These are phyloP conservation scores for Cinclus cinclus DNA, from an alignment of 2,113 vertebrate genomes.

Conservation along the genomic window DNA sequence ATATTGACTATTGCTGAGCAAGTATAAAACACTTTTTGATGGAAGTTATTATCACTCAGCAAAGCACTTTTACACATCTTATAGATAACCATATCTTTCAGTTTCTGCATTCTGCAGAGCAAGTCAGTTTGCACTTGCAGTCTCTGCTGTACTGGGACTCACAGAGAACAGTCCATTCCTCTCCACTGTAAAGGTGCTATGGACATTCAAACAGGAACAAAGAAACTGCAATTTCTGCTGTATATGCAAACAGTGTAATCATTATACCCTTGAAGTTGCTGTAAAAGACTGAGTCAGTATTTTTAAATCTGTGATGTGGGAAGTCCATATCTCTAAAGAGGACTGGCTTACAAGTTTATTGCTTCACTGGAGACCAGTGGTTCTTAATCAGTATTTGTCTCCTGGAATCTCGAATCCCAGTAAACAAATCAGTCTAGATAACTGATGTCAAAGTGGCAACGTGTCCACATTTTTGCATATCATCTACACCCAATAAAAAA, in stretches of 20 bases:
- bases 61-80: background rate
- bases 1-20: background rate
- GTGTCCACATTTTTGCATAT: background rate
- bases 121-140: background rate
- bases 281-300: conserved; percentile 40
- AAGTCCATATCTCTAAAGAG: conserved; percentile 14
- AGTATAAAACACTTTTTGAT: background rate
- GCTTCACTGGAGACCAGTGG: conserved; percentile 10
- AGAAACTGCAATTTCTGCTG: conserved; percentile 44
- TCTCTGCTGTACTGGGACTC: background rate
- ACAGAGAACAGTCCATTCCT: background rate
- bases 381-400: conserved; percentile 43
- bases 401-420: background rate
- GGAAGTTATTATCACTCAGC: background rate
- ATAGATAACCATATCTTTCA: background rate
- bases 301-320: conserved; percentile 33
- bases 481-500: background rate
- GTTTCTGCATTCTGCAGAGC: background rate
- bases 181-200: background rate
- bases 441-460: background rate
- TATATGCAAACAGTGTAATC: background rate
- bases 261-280: background rate
- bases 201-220: conserved; percentile 43
- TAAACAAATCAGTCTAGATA: background rate
- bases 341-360: conserved; percentile 10